These are phyloP conservation scores for Gortyna flavago DNA, from an alignment of 2,888 invertebrate species.

Conservation along the genomic window DNA sequence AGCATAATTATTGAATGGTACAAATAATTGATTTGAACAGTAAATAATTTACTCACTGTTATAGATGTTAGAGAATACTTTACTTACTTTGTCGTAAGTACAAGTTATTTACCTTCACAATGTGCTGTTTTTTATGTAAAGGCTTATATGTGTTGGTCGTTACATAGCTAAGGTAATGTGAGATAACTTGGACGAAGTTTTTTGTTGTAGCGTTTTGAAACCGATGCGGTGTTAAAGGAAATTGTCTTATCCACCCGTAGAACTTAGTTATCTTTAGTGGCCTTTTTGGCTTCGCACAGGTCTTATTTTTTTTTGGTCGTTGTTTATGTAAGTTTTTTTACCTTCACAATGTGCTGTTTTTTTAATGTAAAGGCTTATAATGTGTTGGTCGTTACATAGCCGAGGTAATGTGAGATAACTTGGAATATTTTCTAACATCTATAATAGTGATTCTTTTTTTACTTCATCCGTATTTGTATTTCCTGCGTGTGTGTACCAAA, in stretches of 20 bases:
- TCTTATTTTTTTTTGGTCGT: too few relatives aligned
- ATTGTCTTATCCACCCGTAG: background rate
- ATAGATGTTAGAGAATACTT: slow-evolving; percentile 57
- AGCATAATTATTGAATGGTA: slow-evolving; percentile 71
- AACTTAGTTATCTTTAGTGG: background rate
- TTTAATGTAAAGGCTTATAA: too few relatives aligned
- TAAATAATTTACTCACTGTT: slow-evolving; percentile 54
- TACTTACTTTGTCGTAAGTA: slow-evolving; percentile 58
- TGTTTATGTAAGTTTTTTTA: too few relatives aligned
- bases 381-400: too few relatives aligned
- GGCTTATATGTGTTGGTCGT: slow-evolving; percentile 39
- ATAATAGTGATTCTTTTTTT: too few relatives aligned
- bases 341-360: too few relatives aligned
- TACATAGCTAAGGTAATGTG: slow-evolving; percentile 36
- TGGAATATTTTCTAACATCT: too few relatives aligned
- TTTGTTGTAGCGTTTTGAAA: slow-evolving; percentile 9
- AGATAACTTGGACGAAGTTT: slow-evolving; percentile 6
- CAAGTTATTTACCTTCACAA: slow-evolving; percentile 60
- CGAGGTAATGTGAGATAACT: too few relatives aligned
- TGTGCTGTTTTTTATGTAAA: slow-evolving; percentile 40
- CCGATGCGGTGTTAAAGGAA: background rate
- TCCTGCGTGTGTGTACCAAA: too few relatives aligned
- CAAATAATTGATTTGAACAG: slow-evolving; percentile 69
- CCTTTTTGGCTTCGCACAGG: too few relatives aligned
- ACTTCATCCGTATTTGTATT: too few relatives aligned